Evolutionary conservation across 2,888 invertebrate species (phyloP), one percentile per base, ranked within the genome.

Genomic region (Agrochola lota): DNA sequence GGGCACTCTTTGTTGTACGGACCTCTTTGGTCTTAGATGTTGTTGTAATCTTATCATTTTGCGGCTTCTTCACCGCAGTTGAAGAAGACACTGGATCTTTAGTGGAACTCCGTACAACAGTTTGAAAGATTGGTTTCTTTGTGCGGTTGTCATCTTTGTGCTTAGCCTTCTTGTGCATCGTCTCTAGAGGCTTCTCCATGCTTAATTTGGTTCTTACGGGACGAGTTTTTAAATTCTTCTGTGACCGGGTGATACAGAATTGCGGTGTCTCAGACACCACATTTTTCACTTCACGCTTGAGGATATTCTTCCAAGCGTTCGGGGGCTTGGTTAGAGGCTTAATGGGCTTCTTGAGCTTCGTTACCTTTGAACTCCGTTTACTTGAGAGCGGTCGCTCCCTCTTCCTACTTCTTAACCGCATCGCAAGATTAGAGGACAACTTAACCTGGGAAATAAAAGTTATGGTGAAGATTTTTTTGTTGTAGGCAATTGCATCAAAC

Each of bases 341-440:
- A 5, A 93, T 84, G 0, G 94, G 89, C 84, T 93, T 94, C 78
- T 94, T 93, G 35, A 95, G 85, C 74, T 93, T 95, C 0, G 94
- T 91, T 9, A 94, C 91, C 88, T 91, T 94, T 49, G 91, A 89
- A 71, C 92, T 88, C 85, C 92, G 94, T 89, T 94, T 94, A 89
- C 92, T 94, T 91, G 95, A 95, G 94, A 97, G 95, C 92, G 97
- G 96, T 88, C 97, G 97, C 95, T 97, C 97, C 92, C 97, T 97
- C 92, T 97, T 97, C 90, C 97, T 97, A 94, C 97, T 98, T 94
- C 98, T 97, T 93, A 98, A 95, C 97, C 97, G 97, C 98, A 98
- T 98, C 86, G 95, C 96, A 96, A 93, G 90, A 91, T 91, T 87
- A 92, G 90, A 88, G 77, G 85, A 77, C 76, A 84, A 91, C 92